Percentiles rank a stretch among this genome's conserved stretches.
Conservation (phyloP, 2,888 invertebrate species). For the Labia minor region DNA sequence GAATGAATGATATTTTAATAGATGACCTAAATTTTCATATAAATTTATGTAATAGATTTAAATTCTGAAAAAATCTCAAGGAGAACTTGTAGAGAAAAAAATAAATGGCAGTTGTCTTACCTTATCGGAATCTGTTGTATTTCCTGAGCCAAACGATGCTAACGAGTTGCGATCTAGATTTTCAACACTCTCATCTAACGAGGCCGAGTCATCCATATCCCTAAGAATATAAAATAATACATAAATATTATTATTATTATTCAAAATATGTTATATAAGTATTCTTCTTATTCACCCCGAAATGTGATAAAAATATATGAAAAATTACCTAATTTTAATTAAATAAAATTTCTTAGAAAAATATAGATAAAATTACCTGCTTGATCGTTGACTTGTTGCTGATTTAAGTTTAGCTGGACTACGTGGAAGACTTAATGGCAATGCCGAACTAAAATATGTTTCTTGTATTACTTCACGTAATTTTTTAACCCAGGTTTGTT, state of each 20-base stretch:
- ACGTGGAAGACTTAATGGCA: slow-evolving; percentile 67
- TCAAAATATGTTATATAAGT: slow-evolving; percentile 28
- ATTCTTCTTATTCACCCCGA: not conserved
- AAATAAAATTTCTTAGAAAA: too few relatives aligned
- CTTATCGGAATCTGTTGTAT: slow-evolving; percentile 90
- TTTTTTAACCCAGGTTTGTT: slow-evolving; percentile 93
- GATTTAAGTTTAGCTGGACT: slow-evolving; percentile 68
- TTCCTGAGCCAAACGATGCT: slow-evolving; percentile 86
- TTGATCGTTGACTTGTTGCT: slow-evolving; percentile 59
- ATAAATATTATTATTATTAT: slow-evolving; percentile 30
- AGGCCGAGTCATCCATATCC: slow-evolving; percentile 76
- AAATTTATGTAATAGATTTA: too few relatives aligned
- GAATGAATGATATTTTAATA: too few relatives aligned
- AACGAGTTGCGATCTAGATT: slow-evolving; percentile 77
- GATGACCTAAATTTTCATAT: too few relatives aligned
- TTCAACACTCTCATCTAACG: slow-evolving; percentile 75
- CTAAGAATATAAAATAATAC: slow-evolving; percentile 45
- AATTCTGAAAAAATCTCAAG: slow-evolving; percentile 19
- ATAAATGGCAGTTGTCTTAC: slow-evolving; percentile 44
- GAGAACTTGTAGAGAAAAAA: slow-evolving; percentile 21
- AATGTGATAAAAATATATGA: too few relatives aligned
- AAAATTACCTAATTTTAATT: too few relatives aligned
- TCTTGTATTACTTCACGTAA: slow-evolving; percentile 92
- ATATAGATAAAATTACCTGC: slow-evolving; percentile 48
- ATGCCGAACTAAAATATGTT: slow-evolving; percentile 80